These are phyloP conservation scores for Pollenia amentaria DNA, from an alignment of 2,888 invertebrate species.

Conservation along the genomic window DNA sequence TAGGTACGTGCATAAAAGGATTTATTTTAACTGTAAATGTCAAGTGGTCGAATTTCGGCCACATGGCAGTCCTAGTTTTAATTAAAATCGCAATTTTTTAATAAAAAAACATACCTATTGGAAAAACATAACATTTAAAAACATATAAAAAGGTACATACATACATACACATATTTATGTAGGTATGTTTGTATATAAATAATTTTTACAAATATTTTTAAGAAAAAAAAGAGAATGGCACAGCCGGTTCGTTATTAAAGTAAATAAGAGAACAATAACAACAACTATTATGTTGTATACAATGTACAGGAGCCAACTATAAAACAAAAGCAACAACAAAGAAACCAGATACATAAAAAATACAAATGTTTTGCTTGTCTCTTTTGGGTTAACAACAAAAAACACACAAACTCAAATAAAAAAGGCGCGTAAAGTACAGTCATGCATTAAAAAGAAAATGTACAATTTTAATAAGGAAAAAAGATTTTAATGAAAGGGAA, in stretches of 20 bases:
- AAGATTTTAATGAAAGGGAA: not conserved
- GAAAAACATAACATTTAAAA: no score
- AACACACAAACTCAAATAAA: conserved; percentile 69
- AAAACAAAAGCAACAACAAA: conserved; percentile 51
- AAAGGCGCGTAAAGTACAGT: conserved; percentile 76
- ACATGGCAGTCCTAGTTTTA: no score
- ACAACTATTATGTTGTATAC: conserved; percentile 39
- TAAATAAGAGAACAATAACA: conserved; percentile 51
- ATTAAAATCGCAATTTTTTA: no score
- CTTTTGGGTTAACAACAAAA: conserved; percentile 69
- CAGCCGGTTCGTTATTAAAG: conserved; percentile 54
- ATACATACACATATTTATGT: no score
- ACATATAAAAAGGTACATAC: not conserved
- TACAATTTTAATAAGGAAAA: conserved; percentile 38
- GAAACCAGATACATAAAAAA: conserved; percentile 52
- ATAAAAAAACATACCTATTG: no score
- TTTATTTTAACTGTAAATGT: no score
- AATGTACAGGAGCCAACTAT: conserved; percentile 50
- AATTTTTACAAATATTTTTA: not conserved
- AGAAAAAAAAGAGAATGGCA: conserved; percentile 46
- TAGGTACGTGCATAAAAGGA: no score
- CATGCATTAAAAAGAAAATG: conserved; percentile 73
- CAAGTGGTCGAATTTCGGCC: no score
- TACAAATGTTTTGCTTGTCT: conserved; percentile 56
- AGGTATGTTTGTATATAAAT: no score